These are phyloP conservation scores for Galago senegalensis DNA, from an alignment of 2,797 vertebrate species.

Conservation along the genomic window DNA sequence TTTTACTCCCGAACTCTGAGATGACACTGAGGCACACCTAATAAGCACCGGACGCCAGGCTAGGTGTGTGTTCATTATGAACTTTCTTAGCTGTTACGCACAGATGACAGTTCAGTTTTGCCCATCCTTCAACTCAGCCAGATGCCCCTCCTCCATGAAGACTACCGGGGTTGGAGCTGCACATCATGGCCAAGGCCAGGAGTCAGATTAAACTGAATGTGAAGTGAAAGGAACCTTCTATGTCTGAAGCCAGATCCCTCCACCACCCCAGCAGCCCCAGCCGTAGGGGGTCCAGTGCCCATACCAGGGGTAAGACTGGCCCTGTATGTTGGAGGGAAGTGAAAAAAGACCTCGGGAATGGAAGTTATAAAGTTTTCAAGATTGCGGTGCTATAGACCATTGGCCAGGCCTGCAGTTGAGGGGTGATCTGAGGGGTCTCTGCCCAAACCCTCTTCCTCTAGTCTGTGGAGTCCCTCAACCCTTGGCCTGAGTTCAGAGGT, in stretches of 20 bases:
- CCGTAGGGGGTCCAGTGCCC: accelerated
- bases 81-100: neutral
- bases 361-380: neutral
- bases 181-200: neutral
- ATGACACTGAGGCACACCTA: neutral
- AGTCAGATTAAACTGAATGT: accelerated
- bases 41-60: neutral
- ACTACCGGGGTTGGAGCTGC: neutral
- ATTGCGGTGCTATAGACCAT: neutral
- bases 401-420: neutral
- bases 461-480: accelerated
- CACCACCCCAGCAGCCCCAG: too few species aligned
- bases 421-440: neutral
- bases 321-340: neutral
- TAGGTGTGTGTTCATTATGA: neutral
- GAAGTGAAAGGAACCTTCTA: accelerated
- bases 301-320: neutral
- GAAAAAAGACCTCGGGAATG: neutral
- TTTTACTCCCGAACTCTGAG: neutral
- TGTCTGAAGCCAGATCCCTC: neutral
- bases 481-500: accelerated
- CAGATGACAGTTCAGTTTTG: neutral
- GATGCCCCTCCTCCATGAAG: neutral
- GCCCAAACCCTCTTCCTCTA: neutral
- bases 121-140: neutral